These are phyloP conservation scores for Orchesellides sinensis DNA, from an alignment of 2,888 invertebrate species.

Conservation along the genomic window DNA sequence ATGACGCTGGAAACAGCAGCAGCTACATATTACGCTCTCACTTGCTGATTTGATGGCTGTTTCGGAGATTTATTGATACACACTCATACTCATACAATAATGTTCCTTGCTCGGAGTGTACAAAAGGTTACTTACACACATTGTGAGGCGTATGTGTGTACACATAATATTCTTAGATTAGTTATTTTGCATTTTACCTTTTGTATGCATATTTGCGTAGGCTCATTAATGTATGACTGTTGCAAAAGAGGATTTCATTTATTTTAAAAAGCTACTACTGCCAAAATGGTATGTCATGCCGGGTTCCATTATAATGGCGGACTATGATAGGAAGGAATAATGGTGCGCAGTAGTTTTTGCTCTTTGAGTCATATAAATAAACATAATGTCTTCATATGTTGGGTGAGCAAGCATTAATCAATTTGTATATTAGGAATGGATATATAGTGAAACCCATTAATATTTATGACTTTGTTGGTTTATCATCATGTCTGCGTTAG, in stretches of 20 bases:
- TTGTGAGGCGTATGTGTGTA: conserved; percentile 13
- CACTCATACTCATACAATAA: neutral
- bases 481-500: too few species aligned
- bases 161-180: neutral
- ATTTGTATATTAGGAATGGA: neutral
- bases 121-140: too few species aligned
- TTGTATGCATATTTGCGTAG: neutral
- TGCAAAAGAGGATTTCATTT: too few species aligned
- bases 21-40: conserved; percentile 30
- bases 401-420: conserved; percentile 13
- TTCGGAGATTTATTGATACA: conserved; percentile 49
- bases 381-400: conserved; percentile 28
- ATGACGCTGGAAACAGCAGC: conserved; percentile 25
- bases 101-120: too few species aligned
- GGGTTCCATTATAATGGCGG: neutral
- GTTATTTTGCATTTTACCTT: neutral
- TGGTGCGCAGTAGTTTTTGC: neutral
- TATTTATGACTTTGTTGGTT: too few species aligned
- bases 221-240: neutral
- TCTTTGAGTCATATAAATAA: conserved; percentile 36
- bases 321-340: neutral
- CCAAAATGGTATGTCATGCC: neutral
- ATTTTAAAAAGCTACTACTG: neutral
- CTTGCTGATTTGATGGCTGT: conserved; percentile 51
- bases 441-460: too few species aligned